Conservation (phyloP, 2,113 vertebrate genomes). For the Phoenicopterus ruber region DNA sequence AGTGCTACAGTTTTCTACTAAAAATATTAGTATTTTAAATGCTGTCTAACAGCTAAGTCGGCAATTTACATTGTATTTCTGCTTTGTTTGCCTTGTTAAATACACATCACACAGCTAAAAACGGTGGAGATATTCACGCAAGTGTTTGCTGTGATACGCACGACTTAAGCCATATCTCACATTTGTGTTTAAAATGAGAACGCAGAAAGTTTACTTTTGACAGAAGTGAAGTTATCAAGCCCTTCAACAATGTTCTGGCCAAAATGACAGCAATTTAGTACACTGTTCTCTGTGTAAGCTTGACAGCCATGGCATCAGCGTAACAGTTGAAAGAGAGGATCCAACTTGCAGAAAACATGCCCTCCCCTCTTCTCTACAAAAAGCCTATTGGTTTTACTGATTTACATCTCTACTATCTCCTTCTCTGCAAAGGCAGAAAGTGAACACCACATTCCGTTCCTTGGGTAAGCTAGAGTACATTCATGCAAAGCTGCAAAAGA, state of each 20-base stretch:
- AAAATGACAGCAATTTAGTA: not conserved
- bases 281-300: not conserved
- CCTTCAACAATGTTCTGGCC: not conserved
- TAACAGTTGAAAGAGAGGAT: not conserved
- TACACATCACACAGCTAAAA: not conserved
- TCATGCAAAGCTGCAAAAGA: not conserved
- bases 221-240: not conserved
- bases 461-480: not conserved
- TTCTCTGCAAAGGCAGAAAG: not conserved
- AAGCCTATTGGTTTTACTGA: not conserved
- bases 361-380: not conserved
- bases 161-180: accelerated
- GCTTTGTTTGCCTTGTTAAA: not conserved
- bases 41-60: not conserved
- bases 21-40: not conserved
- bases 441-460: not conserved
- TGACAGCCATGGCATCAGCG: not conserved
- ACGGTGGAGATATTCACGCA: not conserved
- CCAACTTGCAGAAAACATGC: not conserved
- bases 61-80: not conserved
- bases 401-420: not conserved
- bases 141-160: not conserved
- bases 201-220: not conserved
- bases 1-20: not conserved
- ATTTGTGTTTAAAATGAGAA: not conserved